A percentile compares a stretch with the other conserved stretches of the same genome.
phyloP scores from a whole-genome alignment of 2,888 invertebrate genomes.

The Odontocolon sp. region DNA sequence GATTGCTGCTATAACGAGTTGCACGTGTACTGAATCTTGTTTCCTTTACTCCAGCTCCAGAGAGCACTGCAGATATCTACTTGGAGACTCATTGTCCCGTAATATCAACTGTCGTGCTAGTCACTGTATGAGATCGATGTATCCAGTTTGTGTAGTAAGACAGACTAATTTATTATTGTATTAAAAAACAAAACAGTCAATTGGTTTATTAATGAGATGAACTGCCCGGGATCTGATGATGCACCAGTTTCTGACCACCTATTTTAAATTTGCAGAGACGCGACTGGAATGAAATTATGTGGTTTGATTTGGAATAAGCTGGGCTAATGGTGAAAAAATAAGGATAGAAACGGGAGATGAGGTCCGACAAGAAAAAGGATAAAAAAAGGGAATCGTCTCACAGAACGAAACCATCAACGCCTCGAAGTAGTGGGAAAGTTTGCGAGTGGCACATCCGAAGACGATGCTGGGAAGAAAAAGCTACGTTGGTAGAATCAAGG shows the following conservation, averaged over 20 bases:
- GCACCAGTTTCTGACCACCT: too few species aligned
- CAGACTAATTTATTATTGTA: too few species aligned
- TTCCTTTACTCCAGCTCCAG: background rate
- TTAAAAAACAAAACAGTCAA: too few species aligned
- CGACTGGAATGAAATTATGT: too few species aligned
- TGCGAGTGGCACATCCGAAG: background rate
- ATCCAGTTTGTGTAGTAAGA: too few species aligned
- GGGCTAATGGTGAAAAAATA: conserved; percentile 6
- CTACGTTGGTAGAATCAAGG: background rate
- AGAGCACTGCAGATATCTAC: background rate
- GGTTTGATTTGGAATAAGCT: too few species aligned
- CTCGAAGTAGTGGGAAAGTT: conserved; percentile 12
- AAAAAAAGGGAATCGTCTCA: conserved; percentile 60
- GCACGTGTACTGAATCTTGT: conserved; percentile 19
- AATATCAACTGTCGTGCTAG: conserved; percentile 5
- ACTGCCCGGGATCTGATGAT: too few species aligned
- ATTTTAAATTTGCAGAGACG: too few species aligned
- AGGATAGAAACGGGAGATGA: background rate
- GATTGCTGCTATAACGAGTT: conserved; percentile 22
- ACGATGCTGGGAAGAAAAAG: conserved; percentile 7
- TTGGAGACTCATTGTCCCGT: conserved; percentile 4
- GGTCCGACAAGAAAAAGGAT: background rate
- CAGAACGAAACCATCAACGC: conserved; percentile 46
- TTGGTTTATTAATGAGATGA: too few species aligned
- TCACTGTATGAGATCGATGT: too few species aligned